Percentiles rank a stretch among this genome's conserved stretches.
phyloP scores from a whole-genome alignment of 2,113 vertebrate genomes.

The Lathamus discolor region DNA sequence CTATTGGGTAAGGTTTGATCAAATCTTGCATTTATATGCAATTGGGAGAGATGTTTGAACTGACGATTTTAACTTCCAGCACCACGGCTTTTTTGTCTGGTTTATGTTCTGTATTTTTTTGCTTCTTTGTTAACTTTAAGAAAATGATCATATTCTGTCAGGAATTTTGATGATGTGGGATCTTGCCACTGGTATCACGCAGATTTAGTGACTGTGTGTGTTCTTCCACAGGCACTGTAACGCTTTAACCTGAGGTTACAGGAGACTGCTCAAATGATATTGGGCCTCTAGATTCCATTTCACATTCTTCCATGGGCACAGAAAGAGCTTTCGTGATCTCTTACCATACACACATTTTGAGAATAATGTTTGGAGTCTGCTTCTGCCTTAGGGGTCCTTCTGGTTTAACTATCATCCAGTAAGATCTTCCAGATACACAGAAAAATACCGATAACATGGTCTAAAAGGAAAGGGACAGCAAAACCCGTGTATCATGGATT shows the following conservation, averaged over 20 bases:
- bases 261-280: background rate
- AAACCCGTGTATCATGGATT: background rate
- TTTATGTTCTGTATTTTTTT: background rate
- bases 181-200: background rate
- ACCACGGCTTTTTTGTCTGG: background rate
- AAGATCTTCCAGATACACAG: background rate
- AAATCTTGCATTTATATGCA: background rate
- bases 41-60: background rate
- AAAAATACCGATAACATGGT: background rate
- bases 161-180: background rate
- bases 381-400: background rate
- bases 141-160: background rate
- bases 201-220: background rate
- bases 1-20: background rate
- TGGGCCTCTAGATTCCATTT: background rate
- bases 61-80: background rate
- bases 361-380: background rate
- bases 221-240: background rate
- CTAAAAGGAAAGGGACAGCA: background rate
- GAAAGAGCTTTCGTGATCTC: background rate
- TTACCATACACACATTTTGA: background rate
- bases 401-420: background rate
- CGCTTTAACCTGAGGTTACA: background rate
- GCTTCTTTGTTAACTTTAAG: background rate
- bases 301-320: background rate